Base-by-base conservation (phyloP, 2,113 vertebrate genomes). In the Empidonax alnorum region DNA sequence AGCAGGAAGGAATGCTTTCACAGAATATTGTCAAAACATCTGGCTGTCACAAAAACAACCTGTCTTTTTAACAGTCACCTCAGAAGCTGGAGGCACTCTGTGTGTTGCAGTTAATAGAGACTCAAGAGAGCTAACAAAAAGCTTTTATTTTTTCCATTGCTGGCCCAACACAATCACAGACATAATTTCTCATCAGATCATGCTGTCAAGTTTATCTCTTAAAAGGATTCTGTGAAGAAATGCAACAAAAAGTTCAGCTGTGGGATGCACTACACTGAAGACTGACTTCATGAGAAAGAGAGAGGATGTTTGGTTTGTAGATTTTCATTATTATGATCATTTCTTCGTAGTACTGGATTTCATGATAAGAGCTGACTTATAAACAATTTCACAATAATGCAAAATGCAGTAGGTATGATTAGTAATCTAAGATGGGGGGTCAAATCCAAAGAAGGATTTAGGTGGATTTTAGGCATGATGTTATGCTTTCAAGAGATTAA, bases 151-250 rank as follows among this genome's bases (percentile, higher is more conserved):
- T 67, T 61, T 42, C 47, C 12, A 24, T 27, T 84, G 52, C 61
- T 86, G 59, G 33, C 65, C 55, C 73, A 75, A 68, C 44, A 37
- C 49, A 75, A 39, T 87, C 56, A 88, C 35, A 92, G 67, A 53
- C 30, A 31, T 71, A 49, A 72, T 82, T 93, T 93, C 56, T 94
- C 69, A 86, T 91, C 62, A 87, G 73, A 90, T 92, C 65, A 39
- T 58, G 44, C 65, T 84, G 66, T 67, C 76, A 62, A 61, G 30
- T n/a, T 87, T 75, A 17, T 33, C 20, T 81, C 41, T 72, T 90
- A 33, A 75, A 95, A 82, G 46, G 53, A 90, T 89, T 92, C 83
- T 66, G 52, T 21, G 13, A 89, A 93, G 88, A 82, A 93, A 78
- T 15, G 31, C 62, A 74, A 67, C 22, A 63, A 50, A 53, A 82